These are phyloP conservation scores for Lapara coniferarum DNA, from an alignment of 2,888 invertebrate species.

Conservation along the genomic window DNA sequence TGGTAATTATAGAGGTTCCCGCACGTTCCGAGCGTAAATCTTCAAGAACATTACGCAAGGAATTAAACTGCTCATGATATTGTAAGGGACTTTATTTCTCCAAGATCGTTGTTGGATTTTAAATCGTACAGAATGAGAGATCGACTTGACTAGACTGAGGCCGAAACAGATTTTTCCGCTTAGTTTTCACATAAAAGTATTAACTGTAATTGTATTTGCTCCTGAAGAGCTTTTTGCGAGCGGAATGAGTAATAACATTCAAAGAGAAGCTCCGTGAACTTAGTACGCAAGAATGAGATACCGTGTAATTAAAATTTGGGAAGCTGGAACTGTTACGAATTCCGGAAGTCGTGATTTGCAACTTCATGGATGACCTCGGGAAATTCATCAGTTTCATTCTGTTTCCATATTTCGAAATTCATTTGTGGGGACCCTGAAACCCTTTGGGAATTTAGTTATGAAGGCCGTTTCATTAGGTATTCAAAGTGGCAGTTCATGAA, in stretches of 20 bases:
- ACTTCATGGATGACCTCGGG: conserved; percentile 45
- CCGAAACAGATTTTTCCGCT: conserved; percentile 23
- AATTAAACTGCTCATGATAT: conserved; percentile 21
- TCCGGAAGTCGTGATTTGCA: conserved; percentile 40
- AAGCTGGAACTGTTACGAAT: conserved; percentile 50
- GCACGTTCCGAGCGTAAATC: conserved; percentile 12
- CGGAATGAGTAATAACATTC: conserved; percentile 46
- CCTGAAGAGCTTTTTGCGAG: conserved; percentile 42
- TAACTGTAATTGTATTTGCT: conserved; percentile 43
- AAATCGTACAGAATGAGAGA: conserved; percentile 15
- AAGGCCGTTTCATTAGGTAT: conserved; percentile 1
- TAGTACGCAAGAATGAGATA: conserved; percentile 46
- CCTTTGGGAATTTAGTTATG: conserved; percentile 2
- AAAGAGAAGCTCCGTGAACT: conserved; percentile 44
- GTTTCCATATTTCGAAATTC: conserved; percentile 16
- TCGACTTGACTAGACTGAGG: conserved; percentile 31
- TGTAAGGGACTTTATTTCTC: background rate
- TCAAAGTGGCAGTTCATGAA: background rate
- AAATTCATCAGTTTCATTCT: conserved; percentile 41
- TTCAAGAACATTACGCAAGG: background rate
- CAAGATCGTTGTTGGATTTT: background rate
- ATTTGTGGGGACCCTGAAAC: conserved; percentile 6
- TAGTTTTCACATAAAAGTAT: conserved; percentile 40
- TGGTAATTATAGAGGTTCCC: conserved; percentile 17
- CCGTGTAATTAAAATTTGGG: conserved; percentile 64